Conservation (phyloP, 2,113 vertebrate genomes). For the Brachyistius frenatus region DNA sequence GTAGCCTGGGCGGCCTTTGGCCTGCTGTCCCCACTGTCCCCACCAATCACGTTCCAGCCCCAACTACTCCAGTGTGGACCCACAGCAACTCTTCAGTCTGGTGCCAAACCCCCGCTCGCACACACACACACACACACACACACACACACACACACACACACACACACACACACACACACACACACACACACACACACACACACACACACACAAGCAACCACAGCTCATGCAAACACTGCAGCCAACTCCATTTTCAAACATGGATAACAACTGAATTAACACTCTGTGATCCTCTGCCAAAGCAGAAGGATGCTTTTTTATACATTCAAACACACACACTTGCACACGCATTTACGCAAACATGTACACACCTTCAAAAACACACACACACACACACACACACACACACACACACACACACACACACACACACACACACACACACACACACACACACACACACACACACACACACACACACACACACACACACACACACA, state of each 20-base stretch:
- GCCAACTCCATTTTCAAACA: conserved; percentile 80
- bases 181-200: conserved; percentile 26
- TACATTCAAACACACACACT: conserved; percentile 65
- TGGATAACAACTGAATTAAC: conserved; percentile 81
- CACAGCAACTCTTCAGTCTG: conserved; percentile 66
- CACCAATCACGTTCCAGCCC: conserved; percentile 75
- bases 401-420: background rate
- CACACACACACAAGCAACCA: conserved; percentile 39
- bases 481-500: background rate
- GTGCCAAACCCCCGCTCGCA: conserved; percentile 62
- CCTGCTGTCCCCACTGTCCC: conserved; percentile 72
- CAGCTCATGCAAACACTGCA: conserved; percentile 59
- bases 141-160: conserved; percentile 33
- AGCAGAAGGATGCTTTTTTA: conserved; percentile 74
- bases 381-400: background rate
- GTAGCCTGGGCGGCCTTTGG: conserved; percentile 76
- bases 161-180: conserved; percentile 19
- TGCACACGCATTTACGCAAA: conserved; percentile 31
- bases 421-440: background rate
- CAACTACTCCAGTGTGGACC: conserved; percentile 65
- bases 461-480: background rate
- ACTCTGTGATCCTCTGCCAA: conserved; percentile 78
- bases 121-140: conserved; percentile 33
- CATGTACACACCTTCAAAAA: conserved; percentile 14
- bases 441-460: background rate